A percentile compares a stretch with the other conserved stretches of the same genome.
Conservation (phyloP, 2,797 vertebrate species). For the Melanotaenia maccullochi region DNA sequence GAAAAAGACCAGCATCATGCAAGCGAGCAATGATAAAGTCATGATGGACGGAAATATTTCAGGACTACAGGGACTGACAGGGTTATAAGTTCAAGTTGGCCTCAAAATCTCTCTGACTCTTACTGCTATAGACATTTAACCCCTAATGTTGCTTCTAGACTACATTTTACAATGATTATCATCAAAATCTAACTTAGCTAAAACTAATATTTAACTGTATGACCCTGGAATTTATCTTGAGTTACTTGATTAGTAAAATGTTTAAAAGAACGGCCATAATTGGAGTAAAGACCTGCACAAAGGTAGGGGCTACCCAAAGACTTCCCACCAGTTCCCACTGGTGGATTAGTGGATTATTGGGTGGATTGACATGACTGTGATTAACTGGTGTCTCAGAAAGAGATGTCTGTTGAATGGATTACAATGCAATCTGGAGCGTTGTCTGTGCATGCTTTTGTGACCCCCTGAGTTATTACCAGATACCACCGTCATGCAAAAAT, state of each 20-base stretch:
- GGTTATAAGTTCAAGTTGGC: conserved; percentile 12
- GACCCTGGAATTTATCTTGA: neutral
- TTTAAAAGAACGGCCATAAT: neutral
- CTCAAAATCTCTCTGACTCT: conserved; percentile 20
- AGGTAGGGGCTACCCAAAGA: neutral
- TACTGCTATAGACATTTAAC: conserved; percentile 16
- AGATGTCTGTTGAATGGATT: conserved; percentile 16
- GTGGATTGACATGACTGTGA: conserved; percentile 12
- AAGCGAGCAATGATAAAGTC: conserved; percentile 31
- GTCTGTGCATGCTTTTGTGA: conserved; percentile 2
- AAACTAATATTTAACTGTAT: neutral
- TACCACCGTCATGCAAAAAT: neutral
- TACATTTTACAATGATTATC: neutral
- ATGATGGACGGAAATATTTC: conserved; percentile 40
- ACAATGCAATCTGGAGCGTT: conserved; percentile 3
- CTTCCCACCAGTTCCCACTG: neutral
- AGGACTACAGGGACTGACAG: conserved; percentile 26
- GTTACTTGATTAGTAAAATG: neutral
- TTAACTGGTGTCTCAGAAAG: conserved; percentile 11
- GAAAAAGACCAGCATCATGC: conserved; percentile 52
- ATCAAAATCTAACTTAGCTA: neutral
- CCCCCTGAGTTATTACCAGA: neutral
- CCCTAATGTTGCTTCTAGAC: neutral
- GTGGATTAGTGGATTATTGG: conserved; percentile 21
- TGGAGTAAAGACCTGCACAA: neutral